Evolutionary conservation across 2,113 vertebrate genomes (phyloP), one percentile per base, ranked within the genome.

Genomic region (Sula dactylatra): DNA sequence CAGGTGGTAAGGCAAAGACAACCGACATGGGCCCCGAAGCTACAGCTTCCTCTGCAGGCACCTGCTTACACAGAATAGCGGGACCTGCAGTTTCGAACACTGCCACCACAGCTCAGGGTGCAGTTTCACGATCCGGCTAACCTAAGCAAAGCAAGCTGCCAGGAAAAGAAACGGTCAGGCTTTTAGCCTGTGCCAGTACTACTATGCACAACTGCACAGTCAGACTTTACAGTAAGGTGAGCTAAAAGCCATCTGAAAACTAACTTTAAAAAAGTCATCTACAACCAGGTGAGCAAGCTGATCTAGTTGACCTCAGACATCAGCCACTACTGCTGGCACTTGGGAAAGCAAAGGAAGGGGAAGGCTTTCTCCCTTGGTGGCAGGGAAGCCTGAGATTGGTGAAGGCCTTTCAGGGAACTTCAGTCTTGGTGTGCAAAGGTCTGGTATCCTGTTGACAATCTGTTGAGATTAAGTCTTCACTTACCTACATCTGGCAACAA

Each of bases 11-110:
- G 20, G 70, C 45, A 86, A 67, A 80, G 58, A 15, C 5, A 52
- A 15, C 5, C 0, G 0, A 45, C 27, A 24, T 1, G 1, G 27
- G 19, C 27, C n/a, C 49, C 5, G 3, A n/a, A 72, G 27, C 20
- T 69, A 34, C 25, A 45, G 54, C 21, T 64, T 59, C 4, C 61
- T 65, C 61, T 32, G 44, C 31, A n/a, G 29, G 24, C 36, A 73
- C 10, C 34, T 1, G 0, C 65, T 78, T 21, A 11, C 1, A 1
- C 22, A 61, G 64, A 54, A 82, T 1, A 0, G 44, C 5, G 25
- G 61, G 55, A 58, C 49, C 42, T 21, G 17, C 16, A 54, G 38
- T 50, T 34, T 74, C 67, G 49, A 25, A 40, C 0, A 1, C 55
- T 58, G n/a, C 44, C 34, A 47, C 15, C 45, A 5, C 1, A 0